phyloP scores from a whole-genome alignment of 2,888 invertebrate genomes.

The Drosophila kanekoi region DNA sequence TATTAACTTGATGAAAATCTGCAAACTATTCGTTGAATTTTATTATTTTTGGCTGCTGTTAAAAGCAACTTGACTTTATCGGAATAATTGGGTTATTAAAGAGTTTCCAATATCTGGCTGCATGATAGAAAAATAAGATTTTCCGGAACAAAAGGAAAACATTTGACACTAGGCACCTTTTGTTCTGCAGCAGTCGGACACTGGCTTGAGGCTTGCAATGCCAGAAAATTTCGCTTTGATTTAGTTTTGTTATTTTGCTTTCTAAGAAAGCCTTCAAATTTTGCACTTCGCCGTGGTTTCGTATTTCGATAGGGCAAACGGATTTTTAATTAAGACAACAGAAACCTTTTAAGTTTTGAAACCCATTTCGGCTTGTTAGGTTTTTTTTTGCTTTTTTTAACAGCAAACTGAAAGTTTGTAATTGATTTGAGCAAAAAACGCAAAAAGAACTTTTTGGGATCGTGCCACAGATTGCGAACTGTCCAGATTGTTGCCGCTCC shows the following conservation, averaged over 20 bases:
- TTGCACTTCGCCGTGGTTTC: slow-evolving; percentile 31
- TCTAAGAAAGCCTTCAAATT: slow-evolving; percentile 14
- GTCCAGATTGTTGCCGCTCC: slow-evolving; percentile 39
- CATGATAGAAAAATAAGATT: no score
- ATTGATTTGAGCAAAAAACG: slow-evolving; percentile 76
- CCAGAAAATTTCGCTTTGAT: slow-evolving; percentile 13
- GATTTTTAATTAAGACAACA: slow-evolving; percentile 76
- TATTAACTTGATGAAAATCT: background rate
- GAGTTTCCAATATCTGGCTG: no score
- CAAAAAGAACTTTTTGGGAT: slow-evolving; percentile 61
- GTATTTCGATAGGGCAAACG: slow-evolving; percentile 50
- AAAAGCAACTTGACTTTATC: no score
- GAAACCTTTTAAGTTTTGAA: slow-evolving; percentile 71
- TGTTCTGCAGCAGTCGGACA: no score
- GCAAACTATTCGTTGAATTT: background rate
- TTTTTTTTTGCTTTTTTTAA: slow-evolving; percentile 56
- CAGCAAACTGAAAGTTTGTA: slow-evolving; percentile 73
- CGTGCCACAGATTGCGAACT: slow-evolving; percentile 49
- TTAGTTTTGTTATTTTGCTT: slow-evolving; percentile 8
- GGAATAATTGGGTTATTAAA: no score
- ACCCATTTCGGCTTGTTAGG: slow-evolving; percentile 23
- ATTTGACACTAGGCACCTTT: no score
- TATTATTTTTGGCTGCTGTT: no score
- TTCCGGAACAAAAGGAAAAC: no score
- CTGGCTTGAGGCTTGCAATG: background rate